Base-by-base conservation (phyloP, 2,113 vertebrate species). In the Callorhinus ursinus region DNA sequence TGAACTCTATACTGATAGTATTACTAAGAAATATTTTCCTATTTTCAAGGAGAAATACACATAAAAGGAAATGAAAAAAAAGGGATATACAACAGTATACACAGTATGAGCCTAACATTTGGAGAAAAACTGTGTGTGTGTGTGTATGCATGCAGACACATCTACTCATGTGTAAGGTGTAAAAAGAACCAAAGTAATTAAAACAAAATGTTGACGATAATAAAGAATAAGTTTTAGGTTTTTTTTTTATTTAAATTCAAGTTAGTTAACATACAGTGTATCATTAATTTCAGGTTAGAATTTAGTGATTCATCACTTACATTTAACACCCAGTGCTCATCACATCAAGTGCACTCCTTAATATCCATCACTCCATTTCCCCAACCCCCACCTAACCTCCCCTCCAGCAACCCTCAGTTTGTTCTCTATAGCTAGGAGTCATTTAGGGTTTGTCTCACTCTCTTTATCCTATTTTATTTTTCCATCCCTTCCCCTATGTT, bases 11-110 rank as follows among this genome's bases (percentile, higher is more conserved):
- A 89, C 10, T 95, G 67, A 53, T 5, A 7, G 13, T 79, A 74
- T 46, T 77, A 80, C 7, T 93, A 86, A 95, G 31, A 92, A 97
- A 88, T 61, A 83, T 55, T 83, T 69, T 57, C 15, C 65, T 55
- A 93, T 22, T 72, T 74, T 82, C 31, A 93, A 97, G 49, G n/a
- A 74, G 94, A 95, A 83, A 57, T 31, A 92, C 1, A 93, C 7
- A 74, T 39, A 59, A 96, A 88, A 91, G 31, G 42, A 92, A 82
- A 63, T 42, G 18, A 85, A 77, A 74, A 69, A 88, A 86, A 53
- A 28, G 4, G 21, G 2, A 74, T 55, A 39, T 79, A 72, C 69
- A 95, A 88, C 13, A 31, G 14, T 79, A 63, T 82, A 71, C 28
- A 90, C 4, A 79, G 22, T 85, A 57, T 79, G 7, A 94, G 15